phyloP scores from a whole-genome alignment of 2,888 invertebrate species.

The Lochmaea crataegi region DNA sequence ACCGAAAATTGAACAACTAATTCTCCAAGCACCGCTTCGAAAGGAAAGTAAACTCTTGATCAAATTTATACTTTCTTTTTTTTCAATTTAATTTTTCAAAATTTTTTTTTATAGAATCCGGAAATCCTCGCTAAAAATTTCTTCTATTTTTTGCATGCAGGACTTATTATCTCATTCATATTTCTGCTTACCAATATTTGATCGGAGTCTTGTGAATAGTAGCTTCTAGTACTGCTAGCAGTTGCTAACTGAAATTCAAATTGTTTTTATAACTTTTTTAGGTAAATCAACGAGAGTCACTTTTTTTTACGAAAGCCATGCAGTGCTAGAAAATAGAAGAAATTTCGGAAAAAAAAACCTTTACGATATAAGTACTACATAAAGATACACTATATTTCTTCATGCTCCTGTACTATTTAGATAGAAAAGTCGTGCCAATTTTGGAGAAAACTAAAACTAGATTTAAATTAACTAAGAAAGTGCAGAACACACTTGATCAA shows the following conservation, averaged over 20 bases:
- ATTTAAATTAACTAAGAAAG: too few species aligned
- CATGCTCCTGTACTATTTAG: background rate
- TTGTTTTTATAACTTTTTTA: slow-evolving; percentile 1
- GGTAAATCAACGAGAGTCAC: background rate
- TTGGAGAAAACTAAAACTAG: background rate
- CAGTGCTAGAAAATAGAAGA: slow-evolving; percentile 42
- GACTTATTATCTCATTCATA: slow-evolving; percentile 24
- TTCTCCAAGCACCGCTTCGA: too few species aligned
- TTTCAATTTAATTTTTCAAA: background rate
- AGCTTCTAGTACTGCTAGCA: slow-evolving; percentile 39
- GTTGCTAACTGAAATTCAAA: slow-evolving; percentile 41
- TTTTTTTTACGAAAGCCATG: slow-evolving; percentile 39
- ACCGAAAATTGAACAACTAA: too few species aligned
- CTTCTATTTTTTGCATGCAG: slow-evolving; percentile 40
- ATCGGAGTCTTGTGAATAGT: slow-evolving; percentile 39
- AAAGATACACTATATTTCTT: background rate
- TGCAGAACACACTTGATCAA: too few species aligned
- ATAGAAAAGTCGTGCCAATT: background rate
- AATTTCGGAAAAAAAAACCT: slow-evolving; percentile 22
- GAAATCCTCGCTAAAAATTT: slow-evolving; percentile 18
- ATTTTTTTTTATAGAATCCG: too few species aligned
- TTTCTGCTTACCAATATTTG: slow-evolving; percentile 43
- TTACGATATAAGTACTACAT: slow-evolving; percentile 12
- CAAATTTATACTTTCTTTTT: too few species aligned
- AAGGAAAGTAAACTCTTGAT: too few species aligned